Conservation (phyloP, 2,113 vertebrate genomes). For the Myrmecobius fasciatus region DNA sequence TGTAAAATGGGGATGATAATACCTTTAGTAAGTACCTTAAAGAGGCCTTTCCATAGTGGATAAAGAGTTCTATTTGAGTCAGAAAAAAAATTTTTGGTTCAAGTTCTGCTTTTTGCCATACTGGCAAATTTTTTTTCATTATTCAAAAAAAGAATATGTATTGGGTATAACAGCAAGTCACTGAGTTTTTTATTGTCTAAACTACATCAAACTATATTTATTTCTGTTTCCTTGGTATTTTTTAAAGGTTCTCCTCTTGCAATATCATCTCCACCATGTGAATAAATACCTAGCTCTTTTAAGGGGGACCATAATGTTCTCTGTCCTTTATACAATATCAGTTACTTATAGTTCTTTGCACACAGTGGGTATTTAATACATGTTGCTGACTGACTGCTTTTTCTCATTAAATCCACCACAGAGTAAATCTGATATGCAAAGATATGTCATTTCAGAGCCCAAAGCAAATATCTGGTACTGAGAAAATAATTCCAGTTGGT, state of each 20-base stretch:
- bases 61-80: background rate
- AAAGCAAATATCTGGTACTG: background rate
- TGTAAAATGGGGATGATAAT: background rate
- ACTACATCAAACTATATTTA: background rate
- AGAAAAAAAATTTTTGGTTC: background rate
- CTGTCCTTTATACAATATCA: conserved; percentile 5
- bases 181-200: background rate
- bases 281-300: background rate
- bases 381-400: background rate
- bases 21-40: background rate
- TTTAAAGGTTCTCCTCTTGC: background rate
- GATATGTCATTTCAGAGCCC: conserved; percentile 19
- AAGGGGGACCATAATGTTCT: conserved; percentile 7
- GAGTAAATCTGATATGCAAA: conserved; percentile 20
- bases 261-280: background rate
- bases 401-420: conserved; percentile 26
- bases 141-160: too few species aligned
- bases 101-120: background rate
- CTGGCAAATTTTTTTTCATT: too few species aligned
- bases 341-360: conserved; percentile 26
- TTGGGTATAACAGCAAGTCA: background rate
- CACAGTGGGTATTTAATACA: background rate
- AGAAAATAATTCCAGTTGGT: conserved; percentile 10
- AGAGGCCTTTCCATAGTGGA: background rate
- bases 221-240: background rate